Evolutionary conservation across 2,113 vertebrate species (phyloP).

Genomic region (Rhineura floridana): DNA sequence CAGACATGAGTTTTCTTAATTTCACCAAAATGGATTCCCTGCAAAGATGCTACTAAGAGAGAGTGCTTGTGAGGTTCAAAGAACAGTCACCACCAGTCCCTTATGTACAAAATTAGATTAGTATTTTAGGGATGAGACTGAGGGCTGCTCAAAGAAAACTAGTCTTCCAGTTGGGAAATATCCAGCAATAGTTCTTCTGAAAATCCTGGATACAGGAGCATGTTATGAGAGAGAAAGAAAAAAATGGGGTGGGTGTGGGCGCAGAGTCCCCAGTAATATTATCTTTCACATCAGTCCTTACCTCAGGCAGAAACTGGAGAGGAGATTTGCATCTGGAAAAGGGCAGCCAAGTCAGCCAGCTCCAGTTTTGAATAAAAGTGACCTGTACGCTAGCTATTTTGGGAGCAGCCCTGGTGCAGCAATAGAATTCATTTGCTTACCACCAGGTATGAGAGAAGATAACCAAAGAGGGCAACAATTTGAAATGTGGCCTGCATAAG

Average conservation of each 20-base stretch:
- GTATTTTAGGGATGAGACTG: background rate
- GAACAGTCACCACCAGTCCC: background rate
- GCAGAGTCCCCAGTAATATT: background rate
- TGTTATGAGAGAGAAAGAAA: background rate
- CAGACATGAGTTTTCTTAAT: background rate
- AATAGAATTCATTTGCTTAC: conserved; percentile 8
- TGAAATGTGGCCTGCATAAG: background rate
- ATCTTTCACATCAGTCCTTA: background rate
- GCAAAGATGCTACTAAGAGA: background rate
- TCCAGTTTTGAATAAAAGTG: conserved; percentile 11
- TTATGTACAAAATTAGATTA: background rate
- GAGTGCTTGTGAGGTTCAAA: background rate
- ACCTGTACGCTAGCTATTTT: background rate
- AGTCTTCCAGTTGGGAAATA: background rate
- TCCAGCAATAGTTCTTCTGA: background rate
- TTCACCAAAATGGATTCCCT: background rate
- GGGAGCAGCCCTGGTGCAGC: background rate
- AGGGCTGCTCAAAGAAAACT: background rate
- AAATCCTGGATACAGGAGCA: background rate
- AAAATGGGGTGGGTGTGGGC: too few species aligned
- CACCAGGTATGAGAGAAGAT: background rate
- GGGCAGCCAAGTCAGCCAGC: background rate
- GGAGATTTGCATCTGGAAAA: background rate
- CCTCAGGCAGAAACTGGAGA: background rate
- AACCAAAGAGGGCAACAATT: background rate